Evolutionary conservation across 2,113 vertebrate genomes (phyloP).

Genomic region (Turdus rufiventris): DNA sequence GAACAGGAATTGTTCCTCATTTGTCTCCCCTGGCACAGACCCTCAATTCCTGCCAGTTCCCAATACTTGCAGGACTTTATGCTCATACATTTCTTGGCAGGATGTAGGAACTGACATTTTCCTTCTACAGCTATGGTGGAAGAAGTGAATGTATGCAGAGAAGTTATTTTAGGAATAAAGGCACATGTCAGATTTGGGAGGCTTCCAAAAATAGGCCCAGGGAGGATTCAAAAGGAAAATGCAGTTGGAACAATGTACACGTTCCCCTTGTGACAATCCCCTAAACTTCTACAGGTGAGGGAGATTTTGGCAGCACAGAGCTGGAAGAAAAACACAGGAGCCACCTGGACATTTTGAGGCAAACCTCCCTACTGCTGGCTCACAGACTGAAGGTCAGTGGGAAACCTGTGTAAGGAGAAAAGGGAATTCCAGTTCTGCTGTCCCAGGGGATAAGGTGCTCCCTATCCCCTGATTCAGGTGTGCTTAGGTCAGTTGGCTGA

Average conservation of each 20-base stretch:
- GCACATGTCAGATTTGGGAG: not conserved
- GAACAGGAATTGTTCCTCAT: not conserved
- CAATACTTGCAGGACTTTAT: not conserved
- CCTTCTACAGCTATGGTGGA: not conserved
- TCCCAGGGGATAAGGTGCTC: not conserved
- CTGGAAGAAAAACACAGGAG: not conserved
- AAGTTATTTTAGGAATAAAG: not conserved
- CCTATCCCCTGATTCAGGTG: not conserved
- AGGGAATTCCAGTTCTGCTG: not conserved
- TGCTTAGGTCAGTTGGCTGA: not conserved
- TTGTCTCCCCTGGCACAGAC: not conserved
- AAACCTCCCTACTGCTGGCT: slow-evolving; percentile 13
- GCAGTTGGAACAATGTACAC: not conserved
- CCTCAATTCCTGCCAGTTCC: not conserved
- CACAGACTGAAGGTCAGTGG: slow-evolving; percentile 53
- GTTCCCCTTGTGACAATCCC: not conserved
- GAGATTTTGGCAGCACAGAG: not conserved
- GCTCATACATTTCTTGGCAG: not conserved
- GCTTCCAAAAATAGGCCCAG: not conserved
- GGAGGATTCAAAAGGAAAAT: not conserved
- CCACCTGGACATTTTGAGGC: not conserved
- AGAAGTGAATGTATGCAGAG: not conserved
- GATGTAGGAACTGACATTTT: not conserved
- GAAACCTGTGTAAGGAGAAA: not conserved
- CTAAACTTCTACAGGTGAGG: slow-evolving; percentile 11